These are phyloP conservation scores for Cataglyphis albicans DNA, from an alignment of 2,888 invertebrate species.

Conservation along the genomic window DNA sequence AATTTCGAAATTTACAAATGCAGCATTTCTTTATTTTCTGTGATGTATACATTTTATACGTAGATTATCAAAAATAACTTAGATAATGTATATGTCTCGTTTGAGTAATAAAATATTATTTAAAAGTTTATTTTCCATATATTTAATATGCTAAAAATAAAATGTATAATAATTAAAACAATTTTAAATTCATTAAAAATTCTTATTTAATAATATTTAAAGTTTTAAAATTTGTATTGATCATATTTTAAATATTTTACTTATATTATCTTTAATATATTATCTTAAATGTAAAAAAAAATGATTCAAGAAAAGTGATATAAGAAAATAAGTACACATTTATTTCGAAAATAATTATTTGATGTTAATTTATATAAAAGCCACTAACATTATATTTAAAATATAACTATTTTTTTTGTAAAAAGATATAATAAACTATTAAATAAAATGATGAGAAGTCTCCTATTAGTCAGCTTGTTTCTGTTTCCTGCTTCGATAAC, in stretches of 20 bases:
- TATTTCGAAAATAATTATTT: not conserved
- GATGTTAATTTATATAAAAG: not conserved
- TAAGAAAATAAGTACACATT: not conserved
- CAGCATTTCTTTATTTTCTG: not conserved
- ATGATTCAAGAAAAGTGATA: not conserved
- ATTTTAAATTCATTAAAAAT: not conserved
- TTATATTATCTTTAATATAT: not conserved
- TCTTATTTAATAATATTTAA: not conserved
- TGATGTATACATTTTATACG: not conserved
- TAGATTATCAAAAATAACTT: not conserved
- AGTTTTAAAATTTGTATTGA: not conserved
- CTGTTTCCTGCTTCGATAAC: not conserved
- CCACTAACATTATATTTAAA: not conserved
- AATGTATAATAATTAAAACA: not conserved
- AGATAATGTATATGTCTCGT: not conserved
- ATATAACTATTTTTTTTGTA: not conserved
- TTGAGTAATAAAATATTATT: not conserved
- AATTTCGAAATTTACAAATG: slow-evolving; percentile 13
- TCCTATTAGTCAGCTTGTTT: not conserved
- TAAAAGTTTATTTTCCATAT: not conserved
- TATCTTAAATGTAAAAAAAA: not conserved
- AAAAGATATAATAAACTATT: not conserved
- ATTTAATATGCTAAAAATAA: not conserved
- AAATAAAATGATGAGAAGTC: not conserved
- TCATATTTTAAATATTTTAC: not conserved